Percentiles rank a stretch among this genome's conserved stretches.
These are phyloP conservation scores for Electrophaes corylata DNA, from an alignment of 2,888 invertebrate species.

Conservation along the genomic window DNA sequence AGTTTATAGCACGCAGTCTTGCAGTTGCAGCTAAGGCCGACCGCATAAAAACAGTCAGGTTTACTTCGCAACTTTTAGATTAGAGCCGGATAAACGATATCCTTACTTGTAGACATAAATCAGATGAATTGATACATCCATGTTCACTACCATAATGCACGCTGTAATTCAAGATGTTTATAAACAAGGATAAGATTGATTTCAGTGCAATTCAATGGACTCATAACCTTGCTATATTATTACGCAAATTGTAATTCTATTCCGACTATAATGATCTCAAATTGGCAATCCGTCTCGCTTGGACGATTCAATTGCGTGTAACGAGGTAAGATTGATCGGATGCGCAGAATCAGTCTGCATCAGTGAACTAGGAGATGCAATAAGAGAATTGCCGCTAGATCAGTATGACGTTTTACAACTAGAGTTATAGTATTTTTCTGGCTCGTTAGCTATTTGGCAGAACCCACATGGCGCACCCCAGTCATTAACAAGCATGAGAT, in stretches of 20 bases:
- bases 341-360: conserved; percentile 54
- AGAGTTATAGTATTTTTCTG: conserved; percentile 51
- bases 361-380: conserved; percentile 50
- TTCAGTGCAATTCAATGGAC: conserved; percentile 37
- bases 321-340: conserved; percentile 60
- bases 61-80: conserved; percentile 31
- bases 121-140: conserved; percentile 23
- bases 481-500: conserved; percentile 31
- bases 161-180: conserved; percentile 39
- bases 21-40: conserved; percentile 63
- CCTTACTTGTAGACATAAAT: conserved; percentile 24
- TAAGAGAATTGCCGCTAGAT: conserved; percentile 64
- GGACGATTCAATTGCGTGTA: conserved; percentile 61
- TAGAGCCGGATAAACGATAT: conserved; percentile 31
- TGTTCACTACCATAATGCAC: conserved; percentile 25
- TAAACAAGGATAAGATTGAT: conserved; percentile 41
- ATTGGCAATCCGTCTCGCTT: conserved; percentile 67
- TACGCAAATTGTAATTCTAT: conserved; percentile 54
- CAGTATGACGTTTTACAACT: conserved; percentile 52
- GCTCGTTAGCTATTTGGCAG: conserved; percentile 42
- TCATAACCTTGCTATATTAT: conserved; percentile 45
- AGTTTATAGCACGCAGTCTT: conserved; percentile 58
- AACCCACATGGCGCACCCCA: conserved; percentile 15
- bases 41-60: conserved; percentile 57
- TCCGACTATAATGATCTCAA: conserved; percentile 60